Evolutionary conservation across 2,888 invertebrate species (phyloP), one percentile per base, ranked within the genome.

Genomic region (Patella caerulea): DNA sequence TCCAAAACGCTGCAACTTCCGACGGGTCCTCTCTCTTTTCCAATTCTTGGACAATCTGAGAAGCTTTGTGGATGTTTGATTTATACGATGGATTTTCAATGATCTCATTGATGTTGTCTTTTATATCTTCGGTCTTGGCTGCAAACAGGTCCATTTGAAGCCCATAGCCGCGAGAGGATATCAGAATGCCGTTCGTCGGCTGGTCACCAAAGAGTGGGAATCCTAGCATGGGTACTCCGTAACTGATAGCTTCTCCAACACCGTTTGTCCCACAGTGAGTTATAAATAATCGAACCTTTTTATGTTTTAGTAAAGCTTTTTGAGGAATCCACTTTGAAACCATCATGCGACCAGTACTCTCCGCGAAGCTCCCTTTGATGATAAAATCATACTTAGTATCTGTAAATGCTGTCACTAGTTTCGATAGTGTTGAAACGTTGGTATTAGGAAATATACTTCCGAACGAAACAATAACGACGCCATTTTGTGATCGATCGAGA

Each of bases 181-280:
- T 73, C 69, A 81, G 80, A 19, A 76, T 17, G 2, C 85, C 84
- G 71, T 86, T 86, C 74, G 81, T 78, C 0, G 29, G 72, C 72
- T 86, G 85, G 54, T 88, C 88, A 0, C 70, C 81, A 73, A 81
- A 78, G 1, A 85, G 34, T 2, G 88, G 85, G 2, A 86, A 69
- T 7, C 81, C 80, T 2, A 88, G 71, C 80, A 87, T 83, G 0
- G 88, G 88, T 11, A 87, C 84, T 2, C 80, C 87, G 73, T 86
- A 83, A 74, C 84, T 86, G 24, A 88, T 70, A 3, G 81, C 85
- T 74, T 88, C 87, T 78, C 79, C 85, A 55, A 83, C 82, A 15
- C 87, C 83, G 72, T 84, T 85, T 53, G 75, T 80, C 1, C 88
- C 88, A 55, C 85, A 86, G 74, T 88, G 88, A 11, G 86, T 83